Percentiles rank a stretch among this genome's conserved stretches.
These are phyloP conservation scores for Neolamprologus hecqui DNA, from an alignment of 2,113 vertebrate species.

Conservation along the genomic window DNA sequence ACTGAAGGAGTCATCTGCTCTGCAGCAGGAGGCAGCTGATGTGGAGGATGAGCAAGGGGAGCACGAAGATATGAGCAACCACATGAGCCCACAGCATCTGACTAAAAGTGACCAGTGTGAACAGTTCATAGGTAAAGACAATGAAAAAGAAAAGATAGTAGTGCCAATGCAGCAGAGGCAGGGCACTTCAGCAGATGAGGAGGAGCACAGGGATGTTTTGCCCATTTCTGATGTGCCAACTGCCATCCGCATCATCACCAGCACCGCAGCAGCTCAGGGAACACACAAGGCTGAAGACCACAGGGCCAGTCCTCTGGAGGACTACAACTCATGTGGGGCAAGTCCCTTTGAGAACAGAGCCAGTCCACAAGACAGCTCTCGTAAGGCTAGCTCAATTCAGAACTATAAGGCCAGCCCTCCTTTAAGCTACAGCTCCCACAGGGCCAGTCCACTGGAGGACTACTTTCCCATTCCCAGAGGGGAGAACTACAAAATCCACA, in stretches of 20 bases:
- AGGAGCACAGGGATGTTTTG: constrained; percentile 58
- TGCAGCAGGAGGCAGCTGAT: constrained; percentile 39
- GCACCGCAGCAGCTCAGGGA: constrained; percentile 68
- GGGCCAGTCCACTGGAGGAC: constrained; percentile 59
- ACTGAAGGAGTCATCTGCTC: constrained; percentile 15
- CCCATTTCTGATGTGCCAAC: constrained; percentile 39
- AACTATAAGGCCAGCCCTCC: constrained; percentile 44
- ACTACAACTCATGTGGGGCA: constrained; percentile 25
- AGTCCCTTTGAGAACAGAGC: neutral
- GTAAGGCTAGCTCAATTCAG: constrained; percentile 9
- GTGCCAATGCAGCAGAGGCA: constrained; percentile 32
- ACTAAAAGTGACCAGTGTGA: constrained; percentile 19
- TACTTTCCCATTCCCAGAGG: constrained; percentile 22
- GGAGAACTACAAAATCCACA: constrained; percentile 48
- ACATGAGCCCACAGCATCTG: constrained; percentile 11
- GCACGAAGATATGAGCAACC: constrained; percentile 38
- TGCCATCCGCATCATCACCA: constrained; percentile 54
- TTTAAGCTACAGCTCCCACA: constrained; percentile 52
- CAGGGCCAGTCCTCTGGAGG: constrained; percentile 34
- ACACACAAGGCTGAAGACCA: constrained; percentile 37
- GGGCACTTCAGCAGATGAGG: constrained; percentile 41
- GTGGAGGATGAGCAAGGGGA: constrained; percentile 49
- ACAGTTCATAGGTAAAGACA: constrained; percentile 7
- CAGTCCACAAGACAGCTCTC: constrained; percentile 16
- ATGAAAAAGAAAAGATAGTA: constrained; percentile 49